phyloP scores from a whole-genome alignment of 2,888 invertebrate species.

The Mylabris sibirica region DNA sequence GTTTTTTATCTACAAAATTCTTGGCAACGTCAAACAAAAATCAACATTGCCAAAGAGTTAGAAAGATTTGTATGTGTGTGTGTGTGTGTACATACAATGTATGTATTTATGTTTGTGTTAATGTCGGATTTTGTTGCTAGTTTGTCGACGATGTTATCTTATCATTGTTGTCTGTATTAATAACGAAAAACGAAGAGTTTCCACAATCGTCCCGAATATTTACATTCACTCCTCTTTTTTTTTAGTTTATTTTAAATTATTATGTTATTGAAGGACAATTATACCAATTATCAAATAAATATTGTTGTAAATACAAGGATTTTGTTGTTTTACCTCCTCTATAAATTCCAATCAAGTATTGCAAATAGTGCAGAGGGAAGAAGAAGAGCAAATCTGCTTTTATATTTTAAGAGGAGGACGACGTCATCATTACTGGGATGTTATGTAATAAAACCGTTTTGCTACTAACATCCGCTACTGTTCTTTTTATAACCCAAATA shows the following conservation, averaged over 20 bases:
- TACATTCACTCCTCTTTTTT: background rate
- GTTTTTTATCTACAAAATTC: conserved; percentile 25
- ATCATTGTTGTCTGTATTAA: conserved; percentile 20
- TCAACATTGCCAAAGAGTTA: conserved; percentile 47
- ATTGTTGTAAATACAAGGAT: background rate
- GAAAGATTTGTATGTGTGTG: background rate
- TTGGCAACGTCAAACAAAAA: conserved; percentile 40
- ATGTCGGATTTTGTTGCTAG: conserved; percentile 6
- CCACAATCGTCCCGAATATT: conserved; percentile 7
- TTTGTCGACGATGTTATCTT: conserved; percentile 23
- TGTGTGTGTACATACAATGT: no score
- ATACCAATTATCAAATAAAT: no score
- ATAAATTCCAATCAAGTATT: no score
- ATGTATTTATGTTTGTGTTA: background rate
- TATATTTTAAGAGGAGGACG: background rate
- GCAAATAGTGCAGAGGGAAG: background rate
- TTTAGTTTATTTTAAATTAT: background rate
- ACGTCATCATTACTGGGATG: conserved; percentile 5
- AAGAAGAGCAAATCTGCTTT: background rate
- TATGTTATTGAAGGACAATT: background rate
- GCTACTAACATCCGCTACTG: conserved; percentile 10
- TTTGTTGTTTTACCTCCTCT: background rate
- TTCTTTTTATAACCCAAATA: conserved; percentile 12
- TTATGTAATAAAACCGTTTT: conserved; percentile 10
- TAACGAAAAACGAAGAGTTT: conserved; percentile 18